Base-by-base conservation (phyloP, 1,140 invertebrate species). In the Drosophila aff. region DNA sequence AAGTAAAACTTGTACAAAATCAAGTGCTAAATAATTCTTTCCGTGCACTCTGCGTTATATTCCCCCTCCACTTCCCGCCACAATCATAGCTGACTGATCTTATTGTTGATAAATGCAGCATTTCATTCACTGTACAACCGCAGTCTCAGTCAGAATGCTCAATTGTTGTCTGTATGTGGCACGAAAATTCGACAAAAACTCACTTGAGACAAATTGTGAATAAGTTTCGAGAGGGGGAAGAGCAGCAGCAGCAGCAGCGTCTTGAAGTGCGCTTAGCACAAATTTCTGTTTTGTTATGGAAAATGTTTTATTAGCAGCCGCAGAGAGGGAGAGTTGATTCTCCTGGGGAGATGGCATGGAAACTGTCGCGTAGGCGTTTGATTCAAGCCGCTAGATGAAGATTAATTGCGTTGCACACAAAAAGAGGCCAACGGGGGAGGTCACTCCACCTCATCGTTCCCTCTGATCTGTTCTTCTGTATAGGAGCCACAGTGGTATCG, bases 141-240 rank as follows among this genome's bases (percentile, higher is more conserved):
- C 46, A 59, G 66, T 55, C 62, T 58, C 46, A 57, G 53, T 11
- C 36, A 57, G 53, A 57, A 40, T 67, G 52, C 63, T 76, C 79
- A 75, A 80, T 71, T 80, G 77, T 46, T 60, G 62, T 47, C 69
- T 57, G 71, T 62, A 47, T 65, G 33, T 84, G 82, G 82, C 82
- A 85, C 85, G 68, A 75, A 85, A 85, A 81, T 80, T 64, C 68
- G 49, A 75, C 71, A 75, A 75, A 62, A 75, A 75, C 80, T 69
- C 86, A 89, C 85, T 89, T 90, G 81, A 89, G 85, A 89, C 85
- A 89, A 89, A 89, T 89, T 89, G 85, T 89, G 85, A 90, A 90
- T 90, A 84, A 64, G 66, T 81, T 90, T 16, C 13, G 2, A 55
- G 52, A 21, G 50, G 28, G 26, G 2, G 23, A n/a, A 49, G 46